phyloP scores from a whole-genome alignment of 2,888 invertebrate species.

The Tromatobia lineatoria region DNA sequence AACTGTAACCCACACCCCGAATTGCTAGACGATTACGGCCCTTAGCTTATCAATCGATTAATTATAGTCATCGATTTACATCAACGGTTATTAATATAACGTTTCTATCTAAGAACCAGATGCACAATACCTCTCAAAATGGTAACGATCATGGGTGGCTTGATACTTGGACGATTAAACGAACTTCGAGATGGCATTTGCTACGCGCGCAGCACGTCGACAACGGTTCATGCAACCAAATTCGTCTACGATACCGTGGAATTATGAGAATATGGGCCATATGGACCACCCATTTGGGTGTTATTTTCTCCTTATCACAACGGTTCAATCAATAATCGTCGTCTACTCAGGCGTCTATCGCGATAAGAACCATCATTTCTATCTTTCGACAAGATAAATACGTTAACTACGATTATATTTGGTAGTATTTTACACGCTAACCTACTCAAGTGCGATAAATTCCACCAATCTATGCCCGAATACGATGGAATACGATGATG shows the following conservation, averaged over 20 bases:
- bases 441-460: conserved; percentile 17
- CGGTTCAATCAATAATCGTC: neutral
- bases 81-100: conserved; percentile 56
- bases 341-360: conserved; percentile 1
- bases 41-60: conserved; percentile 59
- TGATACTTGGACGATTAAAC: conserved; percentile 31
- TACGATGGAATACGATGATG: neutral
- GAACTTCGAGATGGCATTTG: conserved; percentile 40
- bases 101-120: conserved; percentile 82
- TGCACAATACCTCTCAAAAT: conserved; percentile 83
- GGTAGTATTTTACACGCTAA: conserved; percentile 14
- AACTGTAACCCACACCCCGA: conserved; percentile 88
- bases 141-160: conserved; percentile 67
- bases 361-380: conserved; percentile 9
- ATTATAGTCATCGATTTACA: conserved; percentile 6
- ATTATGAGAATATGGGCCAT: conserved; percentile 3
- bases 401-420: neutral
- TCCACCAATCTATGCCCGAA: conserved; percentile 26
- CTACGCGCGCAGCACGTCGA: conserved; percentile 46
- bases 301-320: neutral
- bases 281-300: neutral
- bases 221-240: conserved; percentile 56
- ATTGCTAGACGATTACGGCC: conserved; percentile 70
- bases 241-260: conserved; percentile 35
- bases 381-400: neutral